Percentiles rank a stretch among this genome's conserved stretches.
These are phyloP conservation scores for Oreochromis grahami DNA, from an alignment of 2,797 vertebrate genomes.

Conservation along the genomic window DNA sequence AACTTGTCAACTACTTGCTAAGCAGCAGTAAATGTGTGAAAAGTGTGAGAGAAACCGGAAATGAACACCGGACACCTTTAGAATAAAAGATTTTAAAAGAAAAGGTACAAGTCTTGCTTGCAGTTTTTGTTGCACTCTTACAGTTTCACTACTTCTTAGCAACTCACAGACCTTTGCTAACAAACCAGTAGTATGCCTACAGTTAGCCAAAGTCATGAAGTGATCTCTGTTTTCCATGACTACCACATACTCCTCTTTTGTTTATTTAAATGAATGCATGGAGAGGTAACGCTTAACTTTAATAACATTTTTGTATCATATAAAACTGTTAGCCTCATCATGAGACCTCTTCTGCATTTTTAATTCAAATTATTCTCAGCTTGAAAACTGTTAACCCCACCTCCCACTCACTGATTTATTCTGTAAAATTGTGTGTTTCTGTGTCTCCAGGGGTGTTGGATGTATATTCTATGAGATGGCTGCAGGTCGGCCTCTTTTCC, in stretches of 20 bases:
- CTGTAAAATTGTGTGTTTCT: neutral
- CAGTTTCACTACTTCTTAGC: neutral
- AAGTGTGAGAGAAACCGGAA: neutral
- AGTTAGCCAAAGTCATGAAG: neutral
- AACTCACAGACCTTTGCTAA: neutral
- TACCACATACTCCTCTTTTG: neutral
- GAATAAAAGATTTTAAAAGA: neutral
- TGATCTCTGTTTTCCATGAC: neutral
- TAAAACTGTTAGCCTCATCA: neutral
- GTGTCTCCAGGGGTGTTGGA: slow-evolving; percentile 55
- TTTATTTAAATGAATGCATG: neutral
- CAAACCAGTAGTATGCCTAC: neutral
- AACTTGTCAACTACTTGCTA: neutral
- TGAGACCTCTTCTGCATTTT: neutral
- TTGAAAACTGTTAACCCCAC: neutral
- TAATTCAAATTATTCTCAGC: neutral
- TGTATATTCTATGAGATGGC: slow-evolving; percentile 99
- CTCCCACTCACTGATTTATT: neutral
- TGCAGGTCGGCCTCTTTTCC: slow-evolving; percentile 96
- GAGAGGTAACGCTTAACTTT: neutral
- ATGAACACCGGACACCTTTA: neutral
- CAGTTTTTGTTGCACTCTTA: neutral
- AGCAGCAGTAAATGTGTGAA: neutral
- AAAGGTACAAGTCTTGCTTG: neutral
- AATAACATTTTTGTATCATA: neutral